Percentiles rank a stretch among this genome's conserved stretches.
These are phyloP conservation scores for Ophiodon elongatus DNA, from an alignment of 2,113 vertebrate species.

Conservation along the genomic window DNA sequence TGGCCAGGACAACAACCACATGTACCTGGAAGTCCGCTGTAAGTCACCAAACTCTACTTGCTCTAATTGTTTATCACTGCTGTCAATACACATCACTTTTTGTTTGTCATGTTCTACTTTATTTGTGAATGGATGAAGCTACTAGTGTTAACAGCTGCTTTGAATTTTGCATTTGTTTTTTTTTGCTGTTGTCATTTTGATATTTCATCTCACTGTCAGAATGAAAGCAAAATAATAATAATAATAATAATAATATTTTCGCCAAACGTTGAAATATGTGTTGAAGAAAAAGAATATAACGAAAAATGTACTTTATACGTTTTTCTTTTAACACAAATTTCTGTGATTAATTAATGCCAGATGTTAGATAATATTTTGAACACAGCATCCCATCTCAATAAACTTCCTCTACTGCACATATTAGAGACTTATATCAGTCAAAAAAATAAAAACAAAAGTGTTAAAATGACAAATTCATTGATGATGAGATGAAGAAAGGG, in stretches of 20 bases:
- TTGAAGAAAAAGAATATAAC: not conserved
- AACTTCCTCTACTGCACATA: not conserved
- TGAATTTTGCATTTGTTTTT: not conserved
- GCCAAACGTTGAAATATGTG: not conserved
- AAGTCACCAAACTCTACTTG: slow-evolving; percentile 70
- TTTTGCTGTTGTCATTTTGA: not conserved
- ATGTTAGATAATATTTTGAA: not conserved
- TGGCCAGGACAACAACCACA: slow-evolving; percentile 91
- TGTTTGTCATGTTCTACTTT: not conserved
- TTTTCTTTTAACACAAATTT: too few species aligned
- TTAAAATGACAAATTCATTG: not conserved
- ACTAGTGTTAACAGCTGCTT: not conserved
- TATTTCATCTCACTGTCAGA: not conserved
- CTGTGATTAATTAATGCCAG: not conserved
- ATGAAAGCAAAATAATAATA: not conserved
- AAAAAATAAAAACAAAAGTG: too few species aligned
- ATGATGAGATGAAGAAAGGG: not conserved
- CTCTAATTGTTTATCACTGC: not conserved
- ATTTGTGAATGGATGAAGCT: not conserved
- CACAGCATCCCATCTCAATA: not conserved
- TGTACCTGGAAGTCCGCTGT: slow-evolving; percentile 98
- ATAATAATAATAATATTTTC: too few species aligned
- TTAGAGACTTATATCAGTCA: not conserved
- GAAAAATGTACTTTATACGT: not conserved
- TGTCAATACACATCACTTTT: not conserved